Percentiles rank a stretch among this genome's conserved stretches.
phyloP scores from a whole-genome alignment of 2,797 vertebrate genomes.

The Periophthalmus magnuspinnatus region DNA sequence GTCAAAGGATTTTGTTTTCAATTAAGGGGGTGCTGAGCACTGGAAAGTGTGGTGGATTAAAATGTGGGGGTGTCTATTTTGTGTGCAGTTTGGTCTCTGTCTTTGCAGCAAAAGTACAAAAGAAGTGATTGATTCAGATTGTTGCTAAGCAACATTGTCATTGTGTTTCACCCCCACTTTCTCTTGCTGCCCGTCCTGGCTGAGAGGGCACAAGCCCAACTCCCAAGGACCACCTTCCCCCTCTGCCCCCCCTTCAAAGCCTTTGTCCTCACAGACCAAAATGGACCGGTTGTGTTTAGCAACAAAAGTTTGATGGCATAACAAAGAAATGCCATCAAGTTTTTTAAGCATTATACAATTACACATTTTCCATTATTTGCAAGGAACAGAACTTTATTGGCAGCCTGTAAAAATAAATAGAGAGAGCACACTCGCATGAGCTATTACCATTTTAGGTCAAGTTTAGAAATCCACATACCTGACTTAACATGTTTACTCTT shows the following conservation, averaged over 20 bases:
- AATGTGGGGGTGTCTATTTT: conserved; percentile 33
- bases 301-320: conserved; percentile 3
- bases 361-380: conserved; percentile 13
- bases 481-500: conserved; percentile 50
- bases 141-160: conserved; percentile 62
- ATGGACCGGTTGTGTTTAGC: background rate
- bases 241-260: conserved; percentile 56
- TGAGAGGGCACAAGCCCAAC: conserved; percentile 66
- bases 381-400: conserved; percentile 47
- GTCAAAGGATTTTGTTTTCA: conserved; percentile 55
- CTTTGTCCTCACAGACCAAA: conserved; percentile 52
- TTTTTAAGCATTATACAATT: conserved; percentile 1
- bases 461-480: conserved; percentile 48
- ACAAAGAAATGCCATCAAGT: conserved; percentile 12
- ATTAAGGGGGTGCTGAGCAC: conserved; percentile 37
- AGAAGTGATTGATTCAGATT: conserved; percentile 68
- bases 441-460: conserved; percentile 76
- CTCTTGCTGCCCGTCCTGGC: conserved; percentile 39
- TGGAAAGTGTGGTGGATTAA: conserved; percentile 51
- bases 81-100: conserved; percentile 36
- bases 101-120: conserved; percentile 54
- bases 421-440: conserved; percentile 51
- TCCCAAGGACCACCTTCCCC: conserved; percentile 64
- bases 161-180: conserved; percentile 55
- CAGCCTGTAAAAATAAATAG: conserved; percentile 58